Percentiles rank a stretch among this genome's conserved stretches.
These are phyloP conservation scores for Adelges cooleyi DNA, from an alignment of 1,140 invertebrate genomes.

Conservation along the genomic window DNA sequence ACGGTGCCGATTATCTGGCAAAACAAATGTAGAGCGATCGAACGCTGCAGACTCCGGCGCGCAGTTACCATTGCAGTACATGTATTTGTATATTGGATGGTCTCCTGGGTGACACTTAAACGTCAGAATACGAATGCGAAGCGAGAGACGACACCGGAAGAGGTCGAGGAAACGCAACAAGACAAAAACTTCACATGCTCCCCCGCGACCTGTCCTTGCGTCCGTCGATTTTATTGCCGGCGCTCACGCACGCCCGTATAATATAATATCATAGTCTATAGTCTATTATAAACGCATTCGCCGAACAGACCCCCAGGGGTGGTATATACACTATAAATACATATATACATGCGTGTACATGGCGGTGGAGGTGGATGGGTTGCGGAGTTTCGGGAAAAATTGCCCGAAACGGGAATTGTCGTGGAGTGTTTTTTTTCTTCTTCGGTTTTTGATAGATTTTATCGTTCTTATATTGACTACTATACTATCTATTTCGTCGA, in stretches of 20 bases:
- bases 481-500: background rate
- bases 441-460: constrained; percentile 22
- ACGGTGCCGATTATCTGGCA: background rate
- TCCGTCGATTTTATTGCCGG: constrained; percentile 8
- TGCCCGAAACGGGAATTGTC: background rate
- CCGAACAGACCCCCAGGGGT: constrained; percentile 16
- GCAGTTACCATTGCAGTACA: no score
- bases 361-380: background rate
- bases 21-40: constrained; percentile 22
- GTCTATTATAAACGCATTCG: constrained; percentile 8
- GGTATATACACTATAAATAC: no score
- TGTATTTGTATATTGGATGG: no score
- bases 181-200: constrained; percentile 11
- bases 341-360: no score
- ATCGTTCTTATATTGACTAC: constrained; percentile 20
- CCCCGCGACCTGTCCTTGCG: background rate
- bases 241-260: background rate
- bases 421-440: background rate
- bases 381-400: background rate
- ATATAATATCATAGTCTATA: background rate
- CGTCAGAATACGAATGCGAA: background rate
- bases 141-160: background rate
- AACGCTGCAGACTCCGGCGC: background rate
- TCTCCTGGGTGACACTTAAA: constrained; percentile 19
- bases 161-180: background rate